Evolutionary conservation across 2,797 vertebrate species (phyloP).

Genomic region (Triplophysa yarkandensis): DNA sequence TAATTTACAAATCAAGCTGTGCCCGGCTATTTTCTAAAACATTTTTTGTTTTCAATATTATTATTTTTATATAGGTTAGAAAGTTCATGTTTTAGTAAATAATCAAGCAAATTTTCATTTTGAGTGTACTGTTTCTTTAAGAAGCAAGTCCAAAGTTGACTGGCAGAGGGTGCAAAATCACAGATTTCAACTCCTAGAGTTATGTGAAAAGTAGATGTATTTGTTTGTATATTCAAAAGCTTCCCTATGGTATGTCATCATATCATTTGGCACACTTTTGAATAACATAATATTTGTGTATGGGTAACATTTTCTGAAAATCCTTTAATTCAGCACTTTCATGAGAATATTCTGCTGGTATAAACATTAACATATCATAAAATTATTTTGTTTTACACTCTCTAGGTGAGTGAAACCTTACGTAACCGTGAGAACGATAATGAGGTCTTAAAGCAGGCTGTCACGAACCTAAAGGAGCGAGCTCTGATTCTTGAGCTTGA

Average conservation of each 20-base stretch:
- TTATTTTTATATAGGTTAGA: too few species aligned
- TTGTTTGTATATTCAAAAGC: not conserved
- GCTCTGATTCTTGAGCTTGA: slow-evolving; percentile 91
- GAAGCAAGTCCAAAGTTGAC: not conserved
- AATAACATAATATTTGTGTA: too few species aligned
- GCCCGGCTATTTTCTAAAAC: too few species aligned
- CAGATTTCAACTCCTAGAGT: not conserved
- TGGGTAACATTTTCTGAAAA: not conserved
- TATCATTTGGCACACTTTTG: not conserved
- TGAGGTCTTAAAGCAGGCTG: slow-evolving; percentile 94
- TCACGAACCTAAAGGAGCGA: slow-evolving; percentile 96
- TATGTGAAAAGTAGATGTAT: not conserved
- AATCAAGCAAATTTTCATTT: too few species aligned
- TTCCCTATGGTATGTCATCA: not conserved
- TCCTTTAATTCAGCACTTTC: not conserved
- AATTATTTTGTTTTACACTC: not conserved
- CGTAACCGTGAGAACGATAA: slow-evolving; percentile 93
- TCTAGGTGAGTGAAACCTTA: slow-evolving; percentile 82
- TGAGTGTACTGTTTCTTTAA: not conserved
- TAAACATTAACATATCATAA: not conserved
- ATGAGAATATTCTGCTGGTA: too few species aligned
- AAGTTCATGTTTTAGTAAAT: too few species aligned
- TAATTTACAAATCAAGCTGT: not conserved
- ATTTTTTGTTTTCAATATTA: too few species aligned
- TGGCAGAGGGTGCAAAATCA: not conserved